Percentiles rank a stretch among this genome's conserved stretches.
These are phyloP conservation scores for Charadrius vociferus DNA, from an alignment of 2,113 vertebrate genomes.

Conservation along the genomic window DNA sequence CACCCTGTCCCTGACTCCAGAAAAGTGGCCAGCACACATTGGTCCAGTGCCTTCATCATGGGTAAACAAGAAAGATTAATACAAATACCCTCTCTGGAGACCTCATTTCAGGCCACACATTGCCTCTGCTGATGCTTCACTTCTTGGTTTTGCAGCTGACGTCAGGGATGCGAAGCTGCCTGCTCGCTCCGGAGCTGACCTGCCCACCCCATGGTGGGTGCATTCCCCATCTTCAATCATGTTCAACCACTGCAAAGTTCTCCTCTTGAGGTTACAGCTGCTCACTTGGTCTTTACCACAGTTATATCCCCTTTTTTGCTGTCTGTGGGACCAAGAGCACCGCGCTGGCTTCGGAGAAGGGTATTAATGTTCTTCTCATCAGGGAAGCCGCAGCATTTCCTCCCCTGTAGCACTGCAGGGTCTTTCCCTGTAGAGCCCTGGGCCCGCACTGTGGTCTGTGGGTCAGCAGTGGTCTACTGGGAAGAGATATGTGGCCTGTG, in stretches of 20 bases:
- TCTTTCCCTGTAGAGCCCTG: neutral
- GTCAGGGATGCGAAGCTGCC: neutral
- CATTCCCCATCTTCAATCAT: neutral
- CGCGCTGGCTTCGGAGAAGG: neutral
- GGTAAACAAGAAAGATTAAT: neutral
- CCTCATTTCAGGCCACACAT: neutral
- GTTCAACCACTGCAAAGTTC: neutral
- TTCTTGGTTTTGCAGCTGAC: neutral
- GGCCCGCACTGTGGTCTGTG: neutral
- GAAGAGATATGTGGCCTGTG: accelerated
- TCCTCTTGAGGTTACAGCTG: neutral
- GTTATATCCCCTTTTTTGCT: neutral
- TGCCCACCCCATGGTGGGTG: accelerated
- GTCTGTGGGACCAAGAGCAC: accelerated
- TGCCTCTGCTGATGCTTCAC: neutral
- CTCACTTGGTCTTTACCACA: neutral
- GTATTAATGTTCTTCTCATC: accelerated
- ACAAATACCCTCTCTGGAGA: neutral
- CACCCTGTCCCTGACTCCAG: neutral
- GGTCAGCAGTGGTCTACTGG: neutral
- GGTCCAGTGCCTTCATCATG: neutral
- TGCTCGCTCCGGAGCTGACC: neutral
- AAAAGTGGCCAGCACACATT: neutral
- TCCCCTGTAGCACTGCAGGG: neutral
- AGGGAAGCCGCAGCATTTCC: neutral